These are phyloP conservation scores for Eulemur macaco DNA, from an alignment of 2,113 vertebrate species.

Conservation along the genomic window DNA sequence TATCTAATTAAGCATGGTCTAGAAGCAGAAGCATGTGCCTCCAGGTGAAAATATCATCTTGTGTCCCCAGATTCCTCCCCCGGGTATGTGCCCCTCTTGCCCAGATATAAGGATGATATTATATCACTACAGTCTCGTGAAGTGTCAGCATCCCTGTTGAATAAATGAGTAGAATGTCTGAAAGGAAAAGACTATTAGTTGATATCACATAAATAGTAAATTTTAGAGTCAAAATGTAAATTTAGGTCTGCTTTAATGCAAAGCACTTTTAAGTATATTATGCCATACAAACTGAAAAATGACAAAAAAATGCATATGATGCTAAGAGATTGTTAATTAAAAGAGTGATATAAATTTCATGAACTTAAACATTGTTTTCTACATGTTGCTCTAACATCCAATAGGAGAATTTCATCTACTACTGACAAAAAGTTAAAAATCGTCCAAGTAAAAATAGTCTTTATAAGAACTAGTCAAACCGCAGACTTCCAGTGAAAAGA, in stretches of 20 bases:
- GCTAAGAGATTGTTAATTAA: not conserved
- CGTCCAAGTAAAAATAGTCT: not conserved
- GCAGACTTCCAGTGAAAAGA: not conserved
- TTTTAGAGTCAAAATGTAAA: not conserved
- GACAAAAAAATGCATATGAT: not conserved
- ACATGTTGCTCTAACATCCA: not conserved
- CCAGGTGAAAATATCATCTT: not conserved
- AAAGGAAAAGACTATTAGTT: not conserved
- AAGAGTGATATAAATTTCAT: not conserved
- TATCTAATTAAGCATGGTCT: not conserved
- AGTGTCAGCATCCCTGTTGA: not conserved
- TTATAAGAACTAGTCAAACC: not conserved
- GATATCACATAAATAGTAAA: not conserved
- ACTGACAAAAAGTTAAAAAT: not conserved
- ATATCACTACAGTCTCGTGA: not conserved
- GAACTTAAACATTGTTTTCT: not conserved
- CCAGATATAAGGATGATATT: not conserved
- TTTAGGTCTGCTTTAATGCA: not conserved
- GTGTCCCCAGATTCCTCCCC: not conserved
- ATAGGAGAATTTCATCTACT: not conserved
- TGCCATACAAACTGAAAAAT: not conserved
- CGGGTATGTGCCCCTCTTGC: rapidly evolving
- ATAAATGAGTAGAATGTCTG: not conserved
- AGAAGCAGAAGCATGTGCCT: not conserved
- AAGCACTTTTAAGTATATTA: not conserved